Percentiles rank a stretch among this genome's conserved stretches.
These are phyloP conservation scores for Apamea monoglypha DNA, from an alignment of 2,888 invertebrate species.

Conservation along the genomic window DNA sequence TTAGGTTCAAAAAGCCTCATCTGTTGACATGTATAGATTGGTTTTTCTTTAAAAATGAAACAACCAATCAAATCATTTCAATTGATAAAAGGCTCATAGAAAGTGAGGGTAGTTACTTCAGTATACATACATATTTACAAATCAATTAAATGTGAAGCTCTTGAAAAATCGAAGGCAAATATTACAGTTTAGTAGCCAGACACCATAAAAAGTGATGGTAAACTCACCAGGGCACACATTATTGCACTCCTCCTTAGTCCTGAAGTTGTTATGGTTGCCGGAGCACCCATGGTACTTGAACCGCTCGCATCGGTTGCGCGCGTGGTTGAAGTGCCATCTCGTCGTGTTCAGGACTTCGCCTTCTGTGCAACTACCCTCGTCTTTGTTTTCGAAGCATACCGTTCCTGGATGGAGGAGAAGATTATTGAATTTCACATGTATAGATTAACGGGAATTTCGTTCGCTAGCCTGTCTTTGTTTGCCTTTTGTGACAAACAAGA, in stretches of 20 bases:
- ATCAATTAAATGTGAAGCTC: background rate
- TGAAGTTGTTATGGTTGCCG: slow-evolving; percentile 96
- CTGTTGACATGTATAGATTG: background rate
- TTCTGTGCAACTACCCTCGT: slow-evolving; percentile 90
- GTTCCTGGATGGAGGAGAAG: slow-evolving; percentile 88
- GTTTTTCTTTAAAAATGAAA: background rate
- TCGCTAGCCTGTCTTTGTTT: background rate
- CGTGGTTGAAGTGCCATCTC: slow-evolving; percentile 94
- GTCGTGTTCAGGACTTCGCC: slow-evolving; percentile 83
- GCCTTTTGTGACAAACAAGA: background rate
- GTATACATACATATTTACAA: slow-evolving; percentile 30
- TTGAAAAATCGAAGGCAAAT: background rate
- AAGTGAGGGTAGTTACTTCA: slow-evolving; percentile 2
- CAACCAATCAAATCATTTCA: background rate
- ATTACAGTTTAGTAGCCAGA: slow-evolving; percentile 2
- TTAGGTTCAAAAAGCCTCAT: background rate
- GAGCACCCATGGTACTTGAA: slow-evolving; percentile 94
- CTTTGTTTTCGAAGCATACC: slow-evolving; percentile 94
- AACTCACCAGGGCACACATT: slow-evolving; percentile 94
- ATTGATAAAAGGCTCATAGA: background rate
- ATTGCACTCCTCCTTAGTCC: slow-evolving; percentile 94
- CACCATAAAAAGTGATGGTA: background rate
- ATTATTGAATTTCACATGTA: background rate
- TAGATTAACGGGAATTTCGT: background rate
- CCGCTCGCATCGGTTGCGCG: slow-evolving; percentile 93